phyloP scores from a whole-genome alignment of 2,888 invertebrate genomes.

The Lochmaea crataegi region DNA sequence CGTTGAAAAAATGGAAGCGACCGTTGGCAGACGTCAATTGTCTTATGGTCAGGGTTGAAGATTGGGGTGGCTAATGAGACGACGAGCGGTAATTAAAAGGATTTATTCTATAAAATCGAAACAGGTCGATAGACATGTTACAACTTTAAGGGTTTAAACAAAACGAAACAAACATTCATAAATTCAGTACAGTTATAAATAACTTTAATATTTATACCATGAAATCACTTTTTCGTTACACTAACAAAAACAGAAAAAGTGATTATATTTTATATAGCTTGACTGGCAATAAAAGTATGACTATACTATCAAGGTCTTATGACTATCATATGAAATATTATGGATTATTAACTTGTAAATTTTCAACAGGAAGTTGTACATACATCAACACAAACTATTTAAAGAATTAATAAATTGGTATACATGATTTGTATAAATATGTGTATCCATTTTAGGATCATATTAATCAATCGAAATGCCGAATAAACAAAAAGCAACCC shows the following conservation, averaged over 20 bases:
- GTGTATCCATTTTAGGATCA: too few species aligned
- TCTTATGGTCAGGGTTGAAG: too few species aligned
- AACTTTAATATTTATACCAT: neutral
- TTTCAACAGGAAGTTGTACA: conserved; percentile 10
- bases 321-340: conserved; percentile 17
- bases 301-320: conserved; percentile 18
- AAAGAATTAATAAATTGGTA: neutral
- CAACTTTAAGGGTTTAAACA: too few species aligned
- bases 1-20: too few species aligned
- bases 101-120: too few species aligned
- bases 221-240: conserved; percentile 10
- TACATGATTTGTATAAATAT: neutral
- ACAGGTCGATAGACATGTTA: too few species aligned
- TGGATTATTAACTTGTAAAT: conserved; percentile 2
- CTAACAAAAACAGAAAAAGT: conserved; percentile 6
- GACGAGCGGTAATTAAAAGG: too few species aligned
- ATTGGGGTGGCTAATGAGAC: too few species aligned
- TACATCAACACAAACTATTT: neutral
- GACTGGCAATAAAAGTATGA: conserved; percentile 2
- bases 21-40: too few species aligned
- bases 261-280: conserved; percentile 6
- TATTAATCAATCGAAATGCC: too few species aligned
- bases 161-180: too few species aligned
- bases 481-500: too few species aligned
- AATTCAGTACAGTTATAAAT: neutral